Evolutionary conservation across 2,113 vertebrate species (phyloP).

Genomic region (Miniopterus natalensis): DNA sequence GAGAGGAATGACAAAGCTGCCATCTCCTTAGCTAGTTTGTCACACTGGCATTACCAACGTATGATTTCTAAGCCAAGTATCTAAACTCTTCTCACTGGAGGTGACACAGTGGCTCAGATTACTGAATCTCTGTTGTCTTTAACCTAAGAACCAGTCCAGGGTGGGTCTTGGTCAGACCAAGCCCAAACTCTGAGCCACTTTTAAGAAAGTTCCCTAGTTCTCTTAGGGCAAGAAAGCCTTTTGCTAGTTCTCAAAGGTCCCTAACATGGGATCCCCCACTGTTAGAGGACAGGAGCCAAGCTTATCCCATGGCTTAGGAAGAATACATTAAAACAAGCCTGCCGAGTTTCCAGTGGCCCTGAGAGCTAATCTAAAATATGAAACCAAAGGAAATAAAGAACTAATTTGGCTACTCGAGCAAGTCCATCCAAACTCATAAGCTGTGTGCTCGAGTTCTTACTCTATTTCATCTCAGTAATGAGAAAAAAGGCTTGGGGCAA

Average conservation of each 20-base stretch:
- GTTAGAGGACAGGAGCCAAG: neutral
- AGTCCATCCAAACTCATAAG: conserved; percentile 56
- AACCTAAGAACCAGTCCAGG: neutral
- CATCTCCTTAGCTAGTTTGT: neutral
- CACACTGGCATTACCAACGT: neutral
- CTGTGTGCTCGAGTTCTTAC: conserved; percentile 23
- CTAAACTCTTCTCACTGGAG: neutral
- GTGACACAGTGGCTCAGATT: neutral
- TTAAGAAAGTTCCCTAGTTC: neutral
- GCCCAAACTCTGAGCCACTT: neutral
- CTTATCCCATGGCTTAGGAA: neutral
- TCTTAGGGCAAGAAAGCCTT: neutral
- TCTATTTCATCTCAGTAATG: conserved; percentile 48
- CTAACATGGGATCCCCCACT: neutral
- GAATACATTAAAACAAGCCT: conserved; percentile 27
- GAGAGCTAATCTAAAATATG: conserved; percentile 14
- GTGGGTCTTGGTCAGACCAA: neutral
- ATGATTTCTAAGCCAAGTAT: neutral
- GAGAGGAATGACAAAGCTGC: neutral
- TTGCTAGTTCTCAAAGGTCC: neutral
- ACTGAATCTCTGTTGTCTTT: neutral
- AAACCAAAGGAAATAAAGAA: conserved; percentile 65
- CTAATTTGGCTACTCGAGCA: conserved; percentile 52
- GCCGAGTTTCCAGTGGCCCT: conserved; percentile 28
- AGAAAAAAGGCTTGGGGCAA: conserved; percentile 53